Evolutionary conservation across 1,140 invertebrate genomes (phyloP), one percentile per base, ranked within the genome.

Genomic region (Formica exsecta): DNA sequence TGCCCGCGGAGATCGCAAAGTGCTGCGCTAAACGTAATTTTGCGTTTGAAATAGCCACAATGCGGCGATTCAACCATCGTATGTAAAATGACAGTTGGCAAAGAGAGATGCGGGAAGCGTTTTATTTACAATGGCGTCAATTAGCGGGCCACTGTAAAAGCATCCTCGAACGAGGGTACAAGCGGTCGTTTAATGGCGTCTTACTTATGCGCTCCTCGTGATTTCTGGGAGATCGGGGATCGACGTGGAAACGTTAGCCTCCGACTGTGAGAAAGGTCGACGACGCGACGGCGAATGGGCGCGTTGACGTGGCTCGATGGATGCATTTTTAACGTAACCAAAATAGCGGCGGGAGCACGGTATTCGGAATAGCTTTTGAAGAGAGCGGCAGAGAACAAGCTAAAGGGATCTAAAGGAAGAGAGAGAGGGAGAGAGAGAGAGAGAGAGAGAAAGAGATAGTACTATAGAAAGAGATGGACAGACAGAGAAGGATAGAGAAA

Each of bases 261-360:
- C 65, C 68, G 66, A 79, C 54, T 79, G 36, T 64, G 41, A 85
- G 74, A 70, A 86, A 87, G 65, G 87, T 89, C 88, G 89, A 87
- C 87, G 91, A 92, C 86, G 89, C 85, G 68, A 74, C 86, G 85
- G 87, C 81, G 90, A 92, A 93, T 91, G 89, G 87, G 70, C 87
- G 85, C 90, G 91, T 92, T 92, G 89, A 92, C 88, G 89, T 84
- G 84, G 79, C 88, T 86, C 91, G 91, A 93, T 94, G 92, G 91
- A 92, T 93, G 92, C 92, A 93, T 93, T 94, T 94, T 94, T 94
- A 93, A 93, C 92, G 90, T 89, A 91, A 93, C 92, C 73, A 90
- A 94, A 94, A 94, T 93, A 94, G 92, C 92, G 88, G 70, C 74
- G 79, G 74, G 87, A 76, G 80, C 85, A 57, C 71, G 75, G 68